phyloP scores from a whole-genome alignment of 2,113 vertebrate genomes.

The Toxostoma redivivum region DNA sequence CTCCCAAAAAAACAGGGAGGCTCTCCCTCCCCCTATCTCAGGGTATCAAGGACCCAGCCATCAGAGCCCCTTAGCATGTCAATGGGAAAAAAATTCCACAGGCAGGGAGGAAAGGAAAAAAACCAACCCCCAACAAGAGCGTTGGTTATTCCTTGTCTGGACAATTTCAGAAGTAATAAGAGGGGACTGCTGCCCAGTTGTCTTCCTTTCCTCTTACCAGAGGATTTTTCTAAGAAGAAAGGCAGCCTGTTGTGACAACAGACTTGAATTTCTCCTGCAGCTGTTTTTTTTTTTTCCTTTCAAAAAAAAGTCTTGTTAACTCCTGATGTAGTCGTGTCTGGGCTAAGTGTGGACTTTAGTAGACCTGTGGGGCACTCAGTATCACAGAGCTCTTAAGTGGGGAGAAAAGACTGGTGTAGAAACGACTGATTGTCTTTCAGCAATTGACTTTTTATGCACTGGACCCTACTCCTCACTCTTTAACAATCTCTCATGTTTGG shows the following conservation, averaged over 20 bases:
- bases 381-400: background rate
- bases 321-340: background rate
- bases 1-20: too few species aligned
- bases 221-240: background rate
- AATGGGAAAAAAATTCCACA: too few species aligned
- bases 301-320: background rate
- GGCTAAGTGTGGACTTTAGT: background rate
- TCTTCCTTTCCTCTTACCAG: background rate
- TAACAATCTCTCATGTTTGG: background rate
- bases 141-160: background rate
- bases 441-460: background rate
- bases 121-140: too few species aligned
- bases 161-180: background rate
- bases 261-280: background rate
- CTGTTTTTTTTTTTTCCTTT: background rate
- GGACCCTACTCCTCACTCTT: rapidly evolving
- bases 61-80: too few species aligned
- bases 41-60: too few species aligned
- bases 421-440: background rate
- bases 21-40: too few species aligned
- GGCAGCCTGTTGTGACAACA: background rate
- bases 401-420: background rate
- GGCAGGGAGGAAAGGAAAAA: too few species aligned
- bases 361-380: background rate
- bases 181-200: background rate